Evolutionary conservation across 1,140 invertebrate species (phyloP).

Genomic region (Drosophila neocordata): DNA sequence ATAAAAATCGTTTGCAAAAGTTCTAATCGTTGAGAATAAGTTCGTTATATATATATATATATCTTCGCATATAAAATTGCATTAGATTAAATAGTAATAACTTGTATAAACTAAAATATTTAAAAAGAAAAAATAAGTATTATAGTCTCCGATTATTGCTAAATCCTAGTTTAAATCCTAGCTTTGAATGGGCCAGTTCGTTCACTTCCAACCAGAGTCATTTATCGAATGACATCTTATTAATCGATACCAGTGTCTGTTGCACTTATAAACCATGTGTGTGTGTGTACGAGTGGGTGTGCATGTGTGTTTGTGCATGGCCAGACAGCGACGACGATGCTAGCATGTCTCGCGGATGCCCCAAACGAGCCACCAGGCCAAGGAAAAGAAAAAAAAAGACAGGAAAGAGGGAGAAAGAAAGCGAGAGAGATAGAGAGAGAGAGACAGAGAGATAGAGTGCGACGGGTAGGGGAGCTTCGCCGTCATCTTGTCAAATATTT

Average conservation of each 20-base stretch:
- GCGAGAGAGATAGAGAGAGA: constrained; percentile 7
- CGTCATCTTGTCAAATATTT: constrained; percentile 80
- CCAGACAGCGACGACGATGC: constrained; percentile 7
- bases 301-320: neutral
- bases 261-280: constrained; percentile 46
- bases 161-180: too few species aligned
- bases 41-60: too few species aligned
- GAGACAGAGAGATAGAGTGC: constrained; percentile 10
- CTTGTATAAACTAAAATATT: too few species aligned
- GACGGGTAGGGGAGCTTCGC: constrained; percentile 23
- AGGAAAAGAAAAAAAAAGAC: neutral
- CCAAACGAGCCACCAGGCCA: neutral
- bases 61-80: too few species aligned
- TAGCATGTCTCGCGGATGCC: constrained; percentile 3
- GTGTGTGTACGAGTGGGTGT: constrained; percentile 10
- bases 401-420: neutral
- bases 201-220: neutral
- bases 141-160: too few species aligned
- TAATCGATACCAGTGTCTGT: constrained; percentile 77
- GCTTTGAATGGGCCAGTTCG: neutral
- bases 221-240: constrained; percentile 71
- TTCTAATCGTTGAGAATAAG: too few species aligned
- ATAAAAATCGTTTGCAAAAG: too few species aligned
- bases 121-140: too few species aligned
- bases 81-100: too few species aligned